A percentile compares a stretch with the other conserved stretches of the same genome.
These are phyloP conservation scores for Perognathus longimembris DNA, from an alignment of 2,113 vertebrate genomes.

Conservation along the genomic window DNA sequence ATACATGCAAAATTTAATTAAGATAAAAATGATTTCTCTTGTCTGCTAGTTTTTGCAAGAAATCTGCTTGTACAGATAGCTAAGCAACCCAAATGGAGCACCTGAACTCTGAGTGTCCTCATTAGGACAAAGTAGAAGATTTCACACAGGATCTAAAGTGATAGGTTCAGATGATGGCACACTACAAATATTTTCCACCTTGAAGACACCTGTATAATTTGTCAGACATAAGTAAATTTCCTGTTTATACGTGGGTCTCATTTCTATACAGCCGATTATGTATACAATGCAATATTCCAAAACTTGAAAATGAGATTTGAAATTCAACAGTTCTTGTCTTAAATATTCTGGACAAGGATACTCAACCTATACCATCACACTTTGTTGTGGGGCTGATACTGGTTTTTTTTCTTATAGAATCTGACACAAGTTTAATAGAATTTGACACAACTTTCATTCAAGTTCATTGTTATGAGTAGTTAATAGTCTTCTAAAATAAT, in stretches of 20 bases:
- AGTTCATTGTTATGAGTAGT: background rate
- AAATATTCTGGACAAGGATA: background rate
- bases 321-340: background rate
- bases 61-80: background rate
- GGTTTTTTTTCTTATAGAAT: constrained; percentile 1
- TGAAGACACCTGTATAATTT: background rate
- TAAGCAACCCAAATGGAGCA: background rate
- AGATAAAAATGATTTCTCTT: constrained; percentile 42
- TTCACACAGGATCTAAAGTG: background rate
- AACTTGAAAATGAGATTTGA: background rate
- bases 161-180: background rate
- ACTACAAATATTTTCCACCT: background rate
- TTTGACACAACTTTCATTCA: background rate
- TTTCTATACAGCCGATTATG: background rate
- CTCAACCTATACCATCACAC: background rate
- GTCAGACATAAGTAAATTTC: background rate
- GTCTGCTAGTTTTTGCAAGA: background rate
- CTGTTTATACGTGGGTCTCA: background rate
- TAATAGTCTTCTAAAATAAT: constrained; percentile 49
- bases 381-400: background rate
- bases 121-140: background rate
- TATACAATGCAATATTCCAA: background rate
- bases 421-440: background rate
- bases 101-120: background rate
- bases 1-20: constrained; percentile 16